Evolutionary conservation across 1,140 invertebrate genomes (phyloP).

Genomic region (Penaeus chinensis): DNA sequence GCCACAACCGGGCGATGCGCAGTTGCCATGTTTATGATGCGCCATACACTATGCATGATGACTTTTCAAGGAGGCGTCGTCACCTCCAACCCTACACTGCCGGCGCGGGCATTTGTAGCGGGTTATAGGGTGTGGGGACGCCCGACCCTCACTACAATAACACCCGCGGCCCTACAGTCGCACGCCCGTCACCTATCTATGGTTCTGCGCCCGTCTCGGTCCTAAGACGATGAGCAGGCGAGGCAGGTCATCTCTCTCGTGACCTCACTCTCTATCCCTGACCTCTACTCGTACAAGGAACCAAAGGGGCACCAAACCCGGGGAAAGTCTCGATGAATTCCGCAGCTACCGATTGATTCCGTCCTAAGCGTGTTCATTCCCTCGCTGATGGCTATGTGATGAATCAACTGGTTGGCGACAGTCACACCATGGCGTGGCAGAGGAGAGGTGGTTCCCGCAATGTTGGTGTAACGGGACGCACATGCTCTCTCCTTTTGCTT

Average conservation of each 20-base stretch:
- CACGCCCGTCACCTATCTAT: no score
- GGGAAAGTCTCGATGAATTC: no score
- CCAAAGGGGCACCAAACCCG: no score
- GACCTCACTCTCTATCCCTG: no score
- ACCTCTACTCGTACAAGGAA: no score
- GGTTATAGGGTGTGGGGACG: slow-evolving; percentile 11
- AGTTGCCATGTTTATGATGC: slow-evolving; percentile 44
- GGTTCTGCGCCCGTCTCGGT: no score
- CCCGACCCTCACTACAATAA: slow-evolving; percentile 3
- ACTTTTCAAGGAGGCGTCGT: slow-evolving; percentile 52
- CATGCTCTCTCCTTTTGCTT: neutral
- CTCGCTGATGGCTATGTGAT: slow-evolving; percentile 30
- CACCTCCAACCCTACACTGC: slow-evolving; percentile 16
- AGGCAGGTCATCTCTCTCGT: no score
- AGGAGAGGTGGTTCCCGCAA: slow-evolving; percentile 40
- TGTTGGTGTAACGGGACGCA: slow-evolving; percentile 55
- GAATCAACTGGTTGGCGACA: slow-evolving; percentile 60
- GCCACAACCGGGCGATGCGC: slow-evolving; percentile 28
- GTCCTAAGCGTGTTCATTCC: neutral
- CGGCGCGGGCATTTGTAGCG: slow-evolving; percentile 15
- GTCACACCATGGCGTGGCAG: slow-evolving; percentile 16
- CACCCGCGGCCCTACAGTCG: neutral
- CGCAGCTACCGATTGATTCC: no score
- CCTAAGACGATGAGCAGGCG: no score
- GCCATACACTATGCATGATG: slow-evolving; percentile 43